Conservation (phyloP, 2,113 vertebrate species). For the Bothrops jararaca region DNA sequence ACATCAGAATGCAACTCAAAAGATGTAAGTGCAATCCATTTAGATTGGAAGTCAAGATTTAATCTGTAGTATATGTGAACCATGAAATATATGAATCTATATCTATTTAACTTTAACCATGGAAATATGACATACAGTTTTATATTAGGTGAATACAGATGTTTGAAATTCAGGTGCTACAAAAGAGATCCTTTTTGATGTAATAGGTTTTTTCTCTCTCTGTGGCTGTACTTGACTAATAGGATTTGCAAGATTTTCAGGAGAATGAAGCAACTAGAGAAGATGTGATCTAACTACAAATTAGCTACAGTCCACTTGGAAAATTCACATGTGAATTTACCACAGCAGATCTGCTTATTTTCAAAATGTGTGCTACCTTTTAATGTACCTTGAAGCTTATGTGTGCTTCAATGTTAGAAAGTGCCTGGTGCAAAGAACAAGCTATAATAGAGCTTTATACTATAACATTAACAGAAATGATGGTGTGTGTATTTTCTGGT, state of each 20-base stretch:
- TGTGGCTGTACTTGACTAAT: background rate
- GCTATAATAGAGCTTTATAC: background rate
- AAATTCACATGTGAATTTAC: background rate
- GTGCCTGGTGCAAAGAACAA: background rate
- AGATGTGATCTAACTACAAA: background rate
- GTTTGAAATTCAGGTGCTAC: background rate
- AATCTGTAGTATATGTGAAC: background rate
- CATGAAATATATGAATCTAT: accelerated
- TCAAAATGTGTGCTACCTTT: background rate
- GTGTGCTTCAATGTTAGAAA: background rate
- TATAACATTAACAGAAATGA: background rate
- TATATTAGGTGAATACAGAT: background rate
- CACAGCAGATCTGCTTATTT: background rate
- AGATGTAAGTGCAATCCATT: constrained; percentile 65
- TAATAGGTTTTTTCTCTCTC: background rate
- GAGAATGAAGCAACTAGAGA: background rate
- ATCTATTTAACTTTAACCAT: background rate
- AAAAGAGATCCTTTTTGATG: constrained; percentile 5
- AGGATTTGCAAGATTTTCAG: background rate
- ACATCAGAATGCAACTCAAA: constrained; percentile 61
- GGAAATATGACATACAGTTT: background rate
- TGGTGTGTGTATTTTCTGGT: background rate
- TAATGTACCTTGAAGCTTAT: background rate
- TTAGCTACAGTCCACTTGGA: background rate
- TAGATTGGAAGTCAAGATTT: background rate